Conservation (phyloP, 2,113 vertebrate species). For the Eupsittula cactorum region DNA sequence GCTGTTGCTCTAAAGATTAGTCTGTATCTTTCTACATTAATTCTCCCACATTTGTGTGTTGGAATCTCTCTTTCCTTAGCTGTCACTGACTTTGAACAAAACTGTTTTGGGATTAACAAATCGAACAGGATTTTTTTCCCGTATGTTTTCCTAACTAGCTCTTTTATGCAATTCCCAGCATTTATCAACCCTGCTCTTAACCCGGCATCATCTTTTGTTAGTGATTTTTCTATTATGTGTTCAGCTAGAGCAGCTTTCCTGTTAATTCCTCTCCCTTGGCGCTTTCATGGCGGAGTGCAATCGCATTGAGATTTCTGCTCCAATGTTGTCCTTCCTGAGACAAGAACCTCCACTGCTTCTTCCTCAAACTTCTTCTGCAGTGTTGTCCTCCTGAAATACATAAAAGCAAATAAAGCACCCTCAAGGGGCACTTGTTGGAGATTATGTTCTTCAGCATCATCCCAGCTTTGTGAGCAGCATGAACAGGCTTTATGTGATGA, state of each 20-base stretch:
- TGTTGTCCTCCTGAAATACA: background rate
- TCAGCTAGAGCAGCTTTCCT: background rate
- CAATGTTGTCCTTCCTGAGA: background rate
- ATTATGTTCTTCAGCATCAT: background rate
- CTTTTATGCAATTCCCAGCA: background rate
- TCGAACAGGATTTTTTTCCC: background rate
- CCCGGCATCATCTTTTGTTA: background rate
- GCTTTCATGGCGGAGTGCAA: fast-evolving
- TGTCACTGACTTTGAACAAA: fast-evolving
- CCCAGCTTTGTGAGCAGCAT: background rate
- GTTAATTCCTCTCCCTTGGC: background rate
- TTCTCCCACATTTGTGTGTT: background rate
- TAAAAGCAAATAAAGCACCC: background rate
- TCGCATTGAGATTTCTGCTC: background rate
- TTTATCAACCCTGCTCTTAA: background rate
- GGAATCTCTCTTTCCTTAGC: background rate
- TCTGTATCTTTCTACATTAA: background rate
- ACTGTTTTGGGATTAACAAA: background rate
- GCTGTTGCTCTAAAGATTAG: background rate
- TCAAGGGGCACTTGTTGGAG: background rate
- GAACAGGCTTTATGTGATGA: background rate
- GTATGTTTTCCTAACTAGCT: background rate
- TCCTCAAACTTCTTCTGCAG: background rate
- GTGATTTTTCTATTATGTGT: background rate
- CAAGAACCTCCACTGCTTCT: background rate